Evolutionary conservation across 1,140 invertebrate genomes (phyloP), one percentile per base, ranked within the genome.

Genomic region (Platorchestia sp.): DNA sequence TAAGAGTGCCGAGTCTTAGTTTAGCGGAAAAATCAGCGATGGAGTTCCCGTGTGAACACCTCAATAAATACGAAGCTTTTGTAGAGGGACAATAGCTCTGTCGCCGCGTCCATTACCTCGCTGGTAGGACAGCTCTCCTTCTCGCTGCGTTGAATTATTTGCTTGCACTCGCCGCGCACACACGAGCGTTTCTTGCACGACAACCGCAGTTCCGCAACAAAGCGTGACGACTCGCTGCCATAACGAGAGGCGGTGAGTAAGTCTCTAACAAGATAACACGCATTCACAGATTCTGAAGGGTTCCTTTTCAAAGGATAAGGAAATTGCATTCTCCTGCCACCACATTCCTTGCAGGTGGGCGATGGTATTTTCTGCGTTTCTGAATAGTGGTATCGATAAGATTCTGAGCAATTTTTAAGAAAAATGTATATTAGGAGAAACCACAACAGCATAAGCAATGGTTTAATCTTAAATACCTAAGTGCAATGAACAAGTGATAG

Each of bases 41-140:
- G 87, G 87, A 89, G 87, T 89, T 89, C 87, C 87, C 42, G 87
- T 89, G 87, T 89, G 87, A 89, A 89, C n/a, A 44, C 87, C 41
- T 42, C 87, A 89, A 89, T 89, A 89, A 89, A 89, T 89, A 89
- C 43, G 41, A 89, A 41, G 87, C 87, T 44, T 42, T 89, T 89
- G 87, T 89, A 27, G n/a, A 41, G 43, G 41, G 41, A 89, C 87
- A 89, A 89, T 89, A 89, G 87, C 87, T 41, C 43, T 89, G 41
- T 89, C 43, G 43, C 41, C 43, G 14, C 87, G 87, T 89, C 87
- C 87, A 89, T 89, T 89, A 89, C 41, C 87, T 14, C 87, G 87
- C 87, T 41, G 41, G 87, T 41, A 44, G 27, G 87, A 89, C 87
- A 89, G 41, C 41, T 7, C 43, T 89, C 43, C n/a, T 89, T 89